Percentiles rank a stretch among this genome's conserved stretches.
phyloP scores from a whole-genome alignment of 2,113 vertebrate genomes.

The Bujurquina vittata region DNA sequence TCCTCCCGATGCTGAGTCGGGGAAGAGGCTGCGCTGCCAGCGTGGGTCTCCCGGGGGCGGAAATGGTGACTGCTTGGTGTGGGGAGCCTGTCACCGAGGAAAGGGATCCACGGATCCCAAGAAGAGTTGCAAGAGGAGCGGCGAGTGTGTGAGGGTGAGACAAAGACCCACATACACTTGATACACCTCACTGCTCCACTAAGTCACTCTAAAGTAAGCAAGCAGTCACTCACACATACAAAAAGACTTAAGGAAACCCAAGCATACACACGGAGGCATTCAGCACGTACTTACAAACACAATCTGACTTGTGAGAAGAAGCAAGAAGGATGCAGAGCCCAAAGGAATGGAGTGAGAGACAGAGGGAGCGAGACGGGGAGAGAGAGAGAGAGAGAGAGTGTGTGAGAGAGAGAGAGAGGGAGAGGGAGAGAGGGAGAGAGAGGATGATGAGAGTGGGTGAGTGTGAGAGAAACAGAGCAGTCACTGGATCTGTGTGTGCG shows the following conservation, averaged over 20 bases:
- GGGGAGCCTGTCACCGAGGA: conserved; percentile 73
- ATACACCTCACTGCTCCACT: conserved; percentile 65
- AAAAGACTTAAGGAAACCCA: conserved; percentile 49
- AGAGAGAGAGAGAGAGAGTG: conserved; percentile 33
- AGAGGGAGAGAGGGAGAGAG: conserved; percentile 54
- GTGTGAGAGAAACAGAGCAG: conserved; percentile 71
- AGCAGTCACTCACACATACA: conserved; percentile 63
- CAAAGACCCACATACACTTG: conserved; percentile 78
- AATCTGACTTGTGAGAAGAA: conserved; percentile 72
- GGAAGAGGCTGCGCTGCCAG: conserved; percentile 90
- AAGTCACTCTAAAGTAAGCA: conserved; percentile 67
- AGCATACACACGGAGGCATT: conserved; percentile 60
- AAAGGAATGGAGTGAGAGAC: conserved; percentile 69
- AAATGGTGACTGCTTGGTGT: conserved; percentile 89
- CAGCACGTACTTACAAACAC: conserved; percentile 68
- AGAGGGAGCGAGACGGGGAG: conserved; percentile 52
- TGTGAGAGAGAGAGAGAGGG: conserved; percentile 11
- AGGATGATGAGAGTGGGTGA: conserved; percentile 64
- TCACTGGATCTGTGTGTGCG: conserved; percentile 68
- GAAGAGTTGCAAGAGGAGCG: conserved; percentile 66
- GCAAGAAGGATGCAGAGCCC: conserved; percentile 71
- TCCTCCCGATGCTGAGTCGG: conserved; percentile 93
- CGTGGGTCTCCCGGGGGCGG: conserved; percentile 88
- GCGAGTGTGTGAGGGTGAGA: conserved; percentile 72
- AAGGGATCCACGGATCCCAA: conserved; percentile 72